Evolutionary conservation across 2,113 vertebrate genomes (phyloP), one percentile per base, ranked within the genome.

Genomic region (Pithys albifrons): DNA sequence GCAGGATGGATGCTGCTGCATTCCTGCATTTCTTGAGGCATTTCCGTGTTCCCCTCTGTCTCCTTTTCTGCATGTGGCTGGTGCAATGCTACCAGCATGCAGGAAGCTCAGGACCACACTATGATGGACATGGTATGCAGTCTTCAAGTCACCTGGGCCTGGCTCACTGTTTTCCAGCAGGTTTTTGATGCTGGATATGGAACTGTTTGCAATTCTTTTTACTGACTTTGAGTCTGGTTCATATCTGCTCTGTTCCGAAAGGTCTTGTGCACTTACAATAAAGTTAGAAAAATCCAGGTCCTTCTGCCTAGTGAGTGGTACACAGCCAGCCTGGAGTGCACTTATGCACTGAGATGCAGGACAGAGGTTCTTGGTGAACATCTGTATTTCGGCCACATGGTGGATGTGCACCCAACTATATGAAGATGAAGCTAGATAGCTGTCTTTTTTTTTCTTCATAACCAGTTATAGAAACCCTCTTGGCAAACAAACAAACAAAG

Each of bases 221-320:
- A 22, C 23, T 46, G 39, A 8, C 45, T 61, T 22, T 39, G 29
- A 48, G 59, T 70, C 55, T 66, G 45, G n/a, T 54, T 75, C 39
- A 12, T 54, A 22, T 43, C 41, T 83, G 13, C 33, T 78, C 33
- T 61, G 41, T 62, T 70, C 9, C 11, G 8, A 46, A 74, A 65
- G 19, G 41, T 62, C 27, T 92, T 74, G 35, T 0, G 0, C 11
- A 7, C 19, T 65, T 52, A 41, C 0, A 4, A 46, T 43, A 25
- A 69, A 71, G 35, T 29, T 64, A 5, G 20, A 84, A 85, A 82
- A 64, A 9, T 24, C 29, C 35, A 39, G 14, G 1, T 76, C 13
- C 29, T 48, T 85, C 83, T 88, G 18, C 37, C 41, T 48, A 19
- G 5, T 52, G 57, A 73, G 28, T 3, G 1, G 33, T 27, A 55